A percentile compares a stretch with the other conserved stretches of the same genome.
Evolutionary conservation across 2,113 vertebrate species (phyloP).

Genomic region (Orthonyx spaldingii): DNA sequence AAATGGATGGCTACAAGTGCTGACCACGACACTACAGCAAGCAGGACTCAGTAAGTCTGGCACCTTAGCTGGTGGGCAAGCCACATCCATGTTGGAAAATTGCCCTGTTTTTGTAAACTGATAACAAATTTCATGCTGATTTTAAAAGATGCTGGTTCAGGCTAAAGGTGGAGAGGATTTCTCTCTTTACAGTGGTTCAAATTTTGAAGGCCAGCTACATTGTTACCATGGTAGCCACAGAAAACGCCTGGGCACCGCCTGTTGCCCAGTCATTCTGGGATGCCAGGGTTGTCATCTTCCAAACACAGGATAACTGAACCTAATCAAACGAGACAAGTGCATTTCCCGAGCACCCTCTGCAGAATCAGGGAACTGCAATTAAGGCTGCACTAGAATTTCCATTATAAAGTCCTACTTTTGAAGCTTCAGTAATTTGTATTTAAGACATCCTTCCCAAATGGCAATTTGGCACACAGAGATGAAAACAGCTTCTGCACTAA

Average conservation of each 20-base stretch:
- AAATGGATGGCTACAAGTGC: background rate
- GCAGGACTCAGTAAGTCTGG: background rate
- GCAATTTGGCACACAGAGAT: background rate
- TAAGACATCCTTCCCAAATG: background rate
- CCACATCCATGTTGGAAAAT: background rate
- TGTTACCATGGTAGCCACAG: background rate
- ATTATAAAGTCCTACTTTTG: background rate
- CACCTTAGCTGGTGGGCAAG: accelerated
- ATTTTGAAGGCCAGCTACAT: background rate
- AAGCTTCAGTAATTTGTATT: background rate
- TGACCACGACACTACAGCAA: background rate
- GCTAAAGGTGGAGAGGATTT: background rate
- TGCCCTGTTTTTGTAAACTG: background rate
- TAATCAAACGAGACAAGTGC: background rate
- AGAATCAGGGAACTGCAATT: background rate
- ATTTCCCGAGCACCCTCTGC: background rate
- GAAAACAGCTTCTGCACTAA: background rate
- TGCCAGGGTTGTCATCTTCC: background rate
- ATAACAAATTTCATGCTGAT: background rate
- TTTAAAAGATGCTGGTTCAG: background rate
- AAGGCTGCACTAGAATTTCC: background rate
- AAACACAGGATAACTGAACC: background rate
- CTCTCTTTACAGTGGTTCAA: background rate
- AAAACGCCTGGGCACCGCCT: background rate
- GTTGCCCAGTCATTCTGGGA: background rate